A percentile compares a stretch with the other conserved stretches of the same genome.
Evolutionary conservation across 2,888 invertebrate genomes (phyloP).

Genomic region (Chydorus sphaericus): DNA sequence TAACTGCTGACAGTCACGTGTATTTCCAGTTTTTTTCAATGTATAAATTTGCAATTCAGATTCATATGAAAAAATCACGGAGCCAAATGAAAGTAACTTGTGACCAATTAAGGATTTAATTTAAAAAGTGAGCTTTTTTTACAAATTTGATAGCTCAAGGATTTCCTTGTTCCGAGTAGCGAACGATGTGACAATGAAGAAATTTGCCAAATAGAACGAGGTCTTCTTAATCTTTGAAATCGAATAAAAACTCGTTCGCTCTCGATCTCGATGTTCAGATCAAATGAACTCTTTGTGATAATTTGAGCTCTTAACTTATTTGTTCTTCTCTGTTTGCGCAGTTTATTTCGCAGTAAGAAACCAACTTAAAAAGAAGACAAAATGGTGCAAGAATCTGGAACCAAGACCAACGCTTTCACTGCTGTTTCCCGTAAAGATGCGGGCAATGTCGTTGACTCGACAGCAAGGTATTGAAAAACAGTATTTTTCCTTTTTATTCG

Average conservation of each 20-base stretch:
- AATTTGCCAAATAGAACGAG: no score
- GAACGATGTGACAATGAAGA: no score
- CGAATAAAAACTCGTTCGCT: no score
- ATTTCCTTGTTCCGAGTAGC: neutral
- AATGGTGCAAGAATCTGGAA: conserved; percentile 20
- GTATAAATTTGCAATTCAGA: no score
- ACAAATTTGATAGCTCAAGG: neutral
- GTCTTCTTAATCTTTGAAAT: no score
- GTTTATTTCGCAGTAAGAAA: neutral
- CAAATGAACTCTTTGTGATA: neutral
- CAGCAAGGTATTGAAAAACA: conserved; percentile 20
- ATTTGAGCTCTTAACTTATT: conserved; percentile 12
- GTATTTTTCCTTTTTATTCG: no score
- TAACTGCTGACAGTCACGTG: no score
- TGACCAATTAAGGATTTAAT: no score
- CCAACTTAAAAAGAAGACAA: conserved; percentile 12
- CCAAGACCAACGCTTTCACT: conserved; percentile 15
- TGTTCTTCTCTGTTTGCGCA: neutral
- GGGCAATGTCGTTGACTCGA: conserved; percentile 17
- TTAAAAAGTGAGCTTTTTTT: neutral
- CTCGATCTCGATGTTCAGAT: neutral
- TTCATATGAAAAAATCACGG: no score
- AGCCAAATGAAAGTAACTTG: no score
- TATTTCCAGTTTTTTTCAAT: no score
- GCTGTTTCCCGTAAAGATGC: conserved; percentile 11